A percentile compares a stretch with the other conserved stretches of the same genome.
phyloP scores from a whole-genome alignment of 2,113 vertebrate genomes.

The Lipophrys pholis region DNA sequence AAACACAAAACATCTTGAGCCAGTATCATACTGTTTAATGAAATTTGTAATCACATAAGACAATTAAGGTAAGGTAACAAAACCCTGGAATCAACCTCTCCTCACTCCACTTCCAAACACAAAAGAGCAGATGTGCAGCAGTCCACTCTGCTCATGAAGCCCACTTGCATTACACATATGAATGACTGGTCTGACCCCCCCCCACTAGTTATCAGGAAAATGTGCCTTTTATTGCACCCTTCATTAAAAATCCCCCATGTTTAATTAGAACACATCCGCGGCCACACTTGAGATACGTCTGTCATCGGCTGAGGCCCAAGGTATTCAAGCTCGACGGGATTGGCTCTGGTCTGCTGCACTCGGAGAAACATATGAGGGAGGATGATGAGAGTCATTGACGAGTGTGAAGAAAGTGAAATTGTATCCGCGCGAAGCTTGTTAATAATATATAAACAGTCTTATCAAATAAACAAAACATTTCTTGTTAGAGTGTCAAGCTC shows the following conservation, averaged over 20 bases:
- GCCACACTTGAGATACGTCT: slow-evolving; percentile 70
- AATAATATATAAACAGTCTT: not conserved
- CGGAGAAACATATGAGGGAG: slow-evolving; percentile 42
- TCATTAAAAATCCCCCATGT: slow-evolving; percentile 77
- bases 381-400: slow-evolving; percentile 17
- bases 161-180: slow-evolving; percentile 75
- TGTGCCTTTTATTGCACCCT: slow-evolving; percentile 69
- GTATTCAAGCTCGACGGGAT: slow-evolving; percentile 55
- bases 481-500: too few relatives aligned
- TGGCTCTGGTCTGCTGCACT: slow-evolving; percentile 42
- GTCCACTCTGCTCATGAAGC: slow-evolving; percentile 14
- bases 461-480: too few relatives aligned
- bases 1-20: not conserved
- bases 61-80: slow-evolving; percentile 50
- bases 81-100: slow-evolving; percentile 28
- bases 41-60: slow-evolving; percentile 73
- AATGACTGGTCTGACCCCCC: slow-evolving; percentile 61
- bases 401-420: slow-evolving; percentile 6
- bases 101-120: slow-evolving; percentile 43
- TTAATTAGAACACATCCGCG: slow-evolving; percentile 79
- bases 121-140: slow-evolving; percentile 74
- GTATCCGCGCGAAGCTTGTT: not conserved
- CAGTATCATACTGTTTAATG: slow-evolving; percentile 37
- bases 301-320: slow-evolving; percentile 65
- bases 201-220: slow-evolving; percentile 51